Evolutionary conservation across 2,113 vertebrate genomes (phyloP).

Genomic region (Chunga burmeisteri): DNA sequence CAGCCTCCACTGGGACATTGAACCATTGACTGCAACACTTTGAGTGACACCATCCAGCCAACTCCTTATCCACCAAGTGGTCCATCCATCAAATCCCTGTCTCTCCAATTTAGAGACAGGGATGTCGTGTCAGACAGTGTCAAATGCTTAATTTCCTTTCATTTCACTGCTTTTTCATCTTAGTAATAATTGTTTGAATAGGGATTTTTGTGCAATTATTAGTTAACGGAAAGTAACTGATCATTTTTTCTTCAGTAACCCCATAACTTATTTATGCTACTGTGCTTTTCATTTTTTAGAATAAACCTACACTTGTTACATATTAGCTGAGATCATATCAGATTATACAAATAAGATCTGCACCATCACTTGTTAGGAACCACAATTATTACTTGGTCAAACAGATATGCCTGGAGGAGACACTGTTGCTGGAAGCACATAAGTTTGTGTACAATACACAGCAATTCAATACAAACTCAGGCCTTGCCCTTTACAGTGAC

Average conservation of each 20-base stretch:
- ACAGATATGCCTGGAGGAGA: neutral
- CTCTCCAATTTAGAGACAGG: no score
- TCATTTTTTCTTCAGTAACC: neutral
- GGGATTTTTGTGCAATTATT: neutral
- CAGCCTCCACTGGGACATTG: no score
- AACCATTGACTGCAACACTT: no score
- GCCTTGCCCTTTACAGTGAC: neutral
- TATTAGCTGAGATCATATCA: neutral
- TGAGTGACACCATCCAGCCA: no score
- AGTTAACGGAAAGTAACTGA: neutral
- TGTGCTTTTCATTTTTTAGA: neutral
- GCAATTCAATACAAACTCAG: neutral
- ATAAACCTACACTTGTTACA: neutral
- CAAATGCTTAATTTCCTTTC: neutral
- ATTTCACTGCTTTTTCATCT: neutral
- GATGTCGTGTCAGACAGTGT: no score
- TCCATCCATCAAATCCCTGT: no score
- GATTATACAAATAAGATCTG: neutral
- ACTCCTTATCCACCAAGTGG: no score
- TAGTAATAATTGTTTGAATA: neutral
- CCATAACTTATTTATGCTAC: neutral
- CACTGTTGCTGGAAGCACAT: neutral
- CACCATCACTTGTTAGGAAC: neutral
- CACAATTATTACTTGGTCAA: neutral
- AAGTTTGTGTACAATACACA: neutral